A percentile compares a stretch with the other conserved stretches of the same genome.
These are phyloP conservation scores for Xenus cinereus DNA, from an alignment of 2,113 vertebrate genomes.

Conservation along the genomic window DNA sequence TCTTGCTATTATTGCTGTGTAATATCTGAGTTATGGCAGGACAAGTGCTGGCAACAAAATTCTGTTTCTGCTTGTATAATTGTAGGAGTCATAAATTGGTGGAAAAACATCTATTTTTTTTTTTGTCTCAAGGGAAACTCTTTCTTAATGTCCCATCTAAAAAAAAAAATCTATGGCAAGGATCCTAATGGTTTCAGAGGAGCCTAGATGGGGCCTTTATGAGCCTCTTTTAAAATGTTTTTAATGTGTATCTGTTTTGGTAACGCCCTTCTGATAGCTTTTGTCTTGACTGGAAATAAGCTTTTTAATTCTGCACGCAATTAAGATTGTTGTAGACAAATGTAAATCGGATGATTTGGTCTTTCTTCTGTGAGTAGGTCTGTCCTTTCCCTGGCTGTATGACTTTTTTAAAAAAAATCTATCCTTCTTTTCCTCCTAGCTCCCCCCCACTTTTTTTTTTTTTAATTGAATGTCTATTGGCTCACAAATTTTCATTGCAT, in stretches of 20 bases:
- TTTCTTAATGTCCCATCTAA: neutral
- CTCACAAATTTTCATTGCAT: neutral
- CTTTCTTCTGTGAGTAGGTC: neutral
- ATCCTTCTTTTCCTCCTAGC: neutral
- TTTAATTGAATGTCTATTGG: neutral
- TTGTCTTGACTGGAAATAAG: neutral
- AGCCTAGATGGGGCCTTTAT: neutral
- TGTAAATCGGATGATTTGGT: neutral
- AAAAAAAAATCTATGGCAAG: neutral
- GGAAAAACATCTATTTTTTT: neutral
- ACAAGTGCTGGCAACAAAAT: neutral
- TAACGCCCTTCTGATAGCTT: neutral
- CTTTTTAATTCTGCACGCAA: neutral
- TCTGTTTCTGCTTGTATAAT: constrained; percentile 36
- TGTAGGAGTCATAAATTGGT: neutral
- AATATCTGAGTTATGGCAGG: neutral
- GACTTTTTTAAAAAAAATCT: neutral
- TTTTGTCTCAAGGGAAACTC: neutral
- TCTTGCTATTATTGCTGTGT: neutral
- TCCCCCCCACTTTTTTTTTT: accelerated
- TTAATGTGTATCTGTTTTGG: neutral
- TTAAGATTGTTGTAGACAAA: neutral
- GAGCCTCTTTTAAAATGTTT: neutral
- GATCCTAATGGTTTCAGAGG: neutral
- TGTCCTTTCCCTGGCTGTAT: neutral